Evolutionary conservation across 2,888 invertebrate species (phyloP).

Genomic region (Synergus itoensis): DNA sequence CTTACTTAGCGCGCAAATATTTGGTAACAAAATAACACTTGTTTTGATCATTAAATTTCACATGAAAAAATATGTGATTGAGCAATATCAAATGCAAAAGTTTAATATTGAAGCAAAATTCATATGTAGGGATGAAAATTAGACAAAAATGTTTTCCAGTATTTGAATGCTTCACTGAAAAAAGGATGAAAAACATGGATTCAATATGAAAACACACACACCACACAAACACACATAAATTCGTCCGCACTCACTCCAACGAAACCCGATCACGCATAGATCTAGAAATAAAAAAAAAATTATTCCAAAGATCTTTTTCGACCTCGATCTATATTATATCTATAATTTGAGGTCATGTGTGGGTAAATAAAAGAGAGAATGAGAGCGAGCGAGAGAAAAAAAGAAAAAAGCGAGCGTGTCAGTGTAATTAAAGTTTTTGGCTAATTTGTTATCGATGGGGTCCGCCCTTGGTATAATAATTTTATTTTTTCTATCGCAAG

Average conservation of each 20-base stretch:
- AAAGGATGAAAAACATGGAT: slow-evolving; percentile 48
- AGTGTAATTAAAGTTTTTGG: slow-evolving; percentile 46
- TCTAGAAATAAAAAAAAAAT: slow-evolving; percentile 14
- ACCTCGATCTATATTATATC: slow-evolving; percentile 5
- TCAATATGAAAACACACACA: slow-evolving; percentile 46
- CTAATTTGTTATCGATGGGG: slow-evolving; percentile 53
- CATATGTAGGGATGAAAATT: not conserved
- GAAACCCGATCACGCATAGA: slow-evolving; percentile 38
- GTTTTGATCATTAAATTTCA: too few relatives aligned
- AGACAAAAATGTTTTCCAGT: not conserved
- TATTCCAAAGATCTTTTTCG: not conserved
- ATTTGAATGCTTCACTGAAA: slow-evolving; percentile 45
- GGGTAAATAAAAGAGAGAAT: slow-evolving; percentile 33
- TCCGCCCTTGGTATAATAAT: slow-evolving; percentile 51
- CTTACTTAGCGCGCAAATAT: not conserved
- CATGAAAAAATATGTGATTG: too few relatives aligned
- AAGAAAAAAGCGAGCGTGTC: slow-evolving; percentile 14
- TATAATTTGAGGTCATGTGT: slow-evolving; percentile 38
- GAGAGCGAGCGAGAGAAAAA: slow-evolving; percentile 43
- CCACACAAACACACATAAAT: slow-evolving; percentile 34
- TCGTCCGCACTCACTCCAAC: slow-evolving; percentile 38
- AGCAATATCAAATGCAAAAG: too few relatives aligned
- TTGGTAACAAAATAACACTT: not conserved
- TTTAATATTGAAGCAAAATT: too few relatives aligned
- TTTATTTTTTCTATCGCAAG: slow-evolving; percentile 56